Evolutionary conservation across 1,140 invertebrate genomes (phyloP).

Genomic region (Chlorops oryzae): DNA sequence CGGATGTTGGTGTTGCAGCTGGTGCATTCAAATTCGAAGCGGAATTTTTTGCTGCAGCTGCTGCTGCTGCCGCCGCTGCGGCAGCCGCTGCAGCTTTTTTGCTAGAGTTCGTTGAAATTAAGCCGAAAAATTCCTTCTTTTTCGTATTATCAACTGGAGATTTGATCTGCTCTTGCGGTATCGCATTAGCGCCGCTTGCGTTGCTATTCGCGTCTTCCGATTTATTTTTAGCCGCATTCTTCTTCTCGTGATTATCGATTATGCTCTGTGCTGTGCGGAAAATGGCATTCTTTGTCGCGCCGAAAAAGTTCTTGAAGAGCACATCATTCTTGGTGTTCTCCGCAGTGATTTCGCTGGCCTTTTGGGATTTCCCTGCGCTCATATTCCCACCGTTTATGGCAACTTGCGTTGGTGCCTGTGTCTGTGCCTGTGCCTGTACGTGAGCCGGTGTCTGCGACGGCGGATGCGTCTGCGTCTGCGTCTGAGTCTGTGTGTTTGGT

Average conservation of each 20-base stretch:
- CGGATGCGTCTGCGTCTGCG: background rate
- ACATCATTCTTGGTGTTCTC: slow-evolving; percentile 40
- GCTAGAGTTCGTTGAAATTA: slow-evolving; percentile 39
- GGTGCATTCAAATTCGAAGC: slow-evolving; percentile 20
- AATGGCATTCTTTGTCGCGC: slow-evolving; percentile 47
- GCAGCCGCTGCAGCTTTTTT: slow-evolving; percentile 39
- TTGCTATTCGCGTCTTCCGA: slow-evolving; percentile 15
- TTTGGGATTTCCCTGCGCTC: too few relatives aligned
- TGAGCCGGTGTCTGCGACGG: slow-evolving; percentile 17
- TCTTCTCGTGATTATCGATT: slow-evolving; percentile 47
- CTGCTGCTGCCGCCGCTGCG: slow-evolving; percentile 27
- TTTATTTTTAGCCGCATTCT: slow-evolving; percentile 45
- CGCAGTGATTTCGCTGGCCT: background rate
- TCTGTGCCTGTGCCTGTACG: too few relatives aligned
- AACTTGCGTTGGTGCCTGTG: too few relatives aligned
- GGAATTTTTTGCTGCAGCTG: too few relatives aligned
- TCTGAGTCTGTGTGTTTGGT: too few relatives aligned
- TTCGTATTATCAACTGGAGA: slow-evolving; percentile 44
- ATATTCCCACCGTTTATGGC: too few relatives aligned
- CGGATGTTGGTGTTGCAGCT: slow-evolving; percentile 21
- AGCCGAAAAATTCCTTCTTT: slow-evolving; percentile 43
- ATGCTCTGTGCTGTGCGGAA: slow-evolving; percentile 47
- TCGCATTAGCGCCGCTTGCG: slow-evolving; percentile 2
- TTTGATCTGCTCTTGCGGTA: slow-evolving; percentile 30
- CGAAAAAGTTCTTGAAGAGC: slow-evolving; percentile 46